Percentiles rank a stretch among this genome's conserved stretches.
Conservation (phyloP, 2,113 vertebrate genomes). For the Paedocypris sp. region DNA sequence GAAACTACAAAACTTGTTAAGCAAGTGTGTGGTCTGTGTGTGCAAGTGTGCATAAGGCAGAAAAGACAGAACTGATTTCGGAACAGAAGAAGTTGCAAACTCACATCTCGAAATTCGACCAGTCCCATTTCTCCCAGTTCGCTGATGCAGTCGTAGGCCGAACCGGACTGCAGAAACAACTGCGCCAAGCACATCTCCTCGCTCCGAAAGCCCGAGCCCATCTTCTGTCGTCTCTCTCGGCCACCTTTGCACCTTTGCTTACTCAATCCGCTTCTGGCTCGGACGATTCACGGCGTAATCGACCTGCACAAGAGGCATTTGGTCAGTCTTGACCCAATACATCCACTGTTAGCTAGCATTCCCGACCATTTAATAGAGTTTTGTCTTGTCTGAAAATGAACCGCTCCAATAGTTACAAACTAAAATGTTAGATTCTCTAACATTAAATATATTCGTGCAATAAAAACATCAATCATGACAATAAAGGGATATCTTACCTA, state of each 20-base stretch:
- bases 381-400: too few relatives aligned
- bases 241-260: slow-evolving; percentile 34
- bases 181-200: slow-evolving; percentile 93
- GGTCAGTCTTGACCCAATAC: too few relatives aligned
- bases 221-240: slow-evolving; percentile 42
- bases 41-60: too few relatives aligned
- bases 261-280: slow-evolving; percentile 19
- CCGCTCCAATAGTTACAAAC: too few relatives aligned
- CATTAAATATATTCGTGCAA: too few relatives aligned
- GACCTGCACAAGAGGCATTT: neutral
- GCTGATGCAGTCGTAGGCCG: slow-evolving; percentile 94
- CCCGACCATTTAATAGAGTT: too few relatives aligned
- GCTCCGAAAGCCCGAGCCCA: slow-evolving; percentile 82
- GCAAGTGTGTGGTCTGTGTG: too few relatives aligned
- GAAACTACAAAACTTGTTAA: too few relatives aligned
- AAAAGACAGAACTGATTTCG: too few relatives aligned
- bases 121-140: slow-evolving; percentile 89
- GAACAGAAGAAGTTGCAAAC: too few relatives aligned
- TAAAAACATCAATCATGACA: neutral
- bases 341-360: too few relatives aligned
- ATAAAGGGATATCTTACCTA: neutral
- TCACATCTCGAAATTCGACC: slow-evolving; percentile 94
- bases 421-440: too few relatives aligned
- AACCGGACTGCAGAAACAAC: slow-evolving; percentile 90
- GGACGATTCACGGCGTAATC: neutral